These are phyloP conservation scores for Amblyteles armatorius DNA, from an alignment of 2,888 invertebrate species.

Conservation along the genomic window DNA sequence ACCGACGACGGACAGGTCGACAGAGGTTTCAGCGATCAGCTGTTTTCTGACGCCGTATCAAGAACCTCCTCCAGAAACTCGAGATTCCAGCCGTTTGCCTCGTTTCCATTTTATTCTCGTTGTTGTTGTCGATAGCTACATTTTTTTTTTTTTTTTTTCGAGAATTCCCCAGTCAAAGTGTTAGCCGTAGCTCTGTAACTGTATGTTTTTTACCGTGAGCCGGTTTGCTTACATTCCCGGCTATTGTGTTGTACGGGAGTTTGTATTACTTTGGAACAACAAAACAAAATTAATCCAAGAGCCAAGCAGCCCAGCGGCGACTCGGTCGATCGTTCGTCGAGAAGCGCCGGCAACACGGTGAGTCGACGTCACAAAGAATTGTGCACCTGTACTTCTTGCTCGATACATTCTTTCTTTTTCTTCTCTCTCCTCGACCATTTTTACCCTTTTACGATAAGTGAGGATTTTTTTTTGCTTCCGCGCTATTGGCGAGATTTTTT, in stretches of 20 bases:
- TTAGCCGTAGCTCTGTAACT: not conserved
- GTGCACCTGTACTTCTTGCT: constrained; percentile 3
- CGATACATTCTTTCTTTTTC: not conserved
- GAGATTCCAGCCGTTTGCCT: not conserved
- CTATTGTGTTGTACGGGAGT: not conserved
- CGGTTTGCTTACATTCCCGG: not conserved
- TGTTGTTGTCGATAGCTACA: not conserved
- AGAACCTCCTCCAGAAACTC: not conserved
- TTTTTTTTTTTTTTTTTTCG: not conserved
- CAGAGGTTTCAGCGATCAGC: not conserved
- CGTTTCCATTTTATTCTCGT: not conserved
- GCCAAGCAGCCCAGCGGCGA: constrained; percentile 1
- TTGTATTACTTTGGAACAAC: not conserved
- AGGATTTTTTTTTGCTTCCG: not conserved
- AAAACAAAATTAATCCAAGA: not conserved
- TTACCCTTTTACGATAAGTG: not conserved
- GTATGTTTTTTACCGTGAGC: not conserved
- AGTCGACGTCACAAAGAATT: constrained; percentile 9
- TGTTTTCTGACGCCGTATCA: not conserved
- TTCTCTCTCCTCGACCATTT: not conserved
- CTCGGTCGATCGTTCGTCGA: constrained; percentile 12
- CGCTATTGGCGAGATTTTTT: not conserved
- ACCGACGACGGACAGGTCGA: no score
- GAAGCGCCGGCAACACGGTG: constrained; percentile 5
- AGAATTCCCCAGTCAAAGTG: not conserved